Evolutionary conservation across 2,888 invertebrate species (phyloP), one percentile per base, ranked within the genome.

Genomic region (Metalampra italica): DNA sequence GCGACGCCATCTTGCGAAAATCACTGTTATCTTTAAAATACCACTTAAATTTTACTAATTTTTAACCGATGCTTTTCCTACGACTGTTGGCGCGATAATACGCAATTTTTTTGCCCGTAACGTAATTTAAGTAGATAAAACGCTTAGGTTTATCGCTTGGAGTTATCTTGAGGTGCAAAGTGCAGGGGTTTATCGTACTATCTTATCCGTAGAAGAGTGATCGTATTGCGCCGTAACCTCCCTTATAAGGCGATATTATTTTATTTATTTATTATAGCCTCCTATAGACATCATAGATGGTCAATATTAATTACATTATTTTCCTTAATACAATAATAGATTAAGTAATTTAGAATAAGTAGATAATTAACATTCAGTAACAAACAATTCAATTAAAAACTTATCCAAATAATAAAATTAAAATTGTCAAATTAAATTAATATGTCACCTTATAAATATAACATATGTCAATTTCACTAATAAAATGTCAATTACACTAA

Each of bases 111-210:
- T 46, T 29, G 43, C 41, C 41, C 29, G 43, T 46, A 51, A 32
- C 51, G 43, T 43, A 45, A 54, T 54, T 54, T 52, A 59, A 57
- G 54, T 51, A 43, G 49, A 22, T 22, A 22, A 22, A 22, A 22
- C 22, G 46, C 29, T 12, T 32, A 22, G 8, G 11, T 13, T 53
- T 57, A 57, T 56, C 59, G 30, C 3, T 29, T 22, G 43, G 46
- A 59, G 55, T 65, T 72, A 72, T 74, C 72, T 50, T 42, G 44
- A 46, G 55, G 73, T 58, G 55, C 73, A 73, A 72, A 74, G 76
- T 72, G 71, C 74, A 60, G 50, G 47, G 57, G 59, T 55, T 62
- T 67, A 55, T 53, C 66, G 64, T 22, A 3, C 5, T 59, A 62
- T 58, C 60, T 65, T 61, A 50, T 51, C 22, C 22, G 22, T 22